Evolutionary conservation across 2,888 invertebrate species (phyloP).

Genomic region (Pristionchus fissidentatus): DNA sequence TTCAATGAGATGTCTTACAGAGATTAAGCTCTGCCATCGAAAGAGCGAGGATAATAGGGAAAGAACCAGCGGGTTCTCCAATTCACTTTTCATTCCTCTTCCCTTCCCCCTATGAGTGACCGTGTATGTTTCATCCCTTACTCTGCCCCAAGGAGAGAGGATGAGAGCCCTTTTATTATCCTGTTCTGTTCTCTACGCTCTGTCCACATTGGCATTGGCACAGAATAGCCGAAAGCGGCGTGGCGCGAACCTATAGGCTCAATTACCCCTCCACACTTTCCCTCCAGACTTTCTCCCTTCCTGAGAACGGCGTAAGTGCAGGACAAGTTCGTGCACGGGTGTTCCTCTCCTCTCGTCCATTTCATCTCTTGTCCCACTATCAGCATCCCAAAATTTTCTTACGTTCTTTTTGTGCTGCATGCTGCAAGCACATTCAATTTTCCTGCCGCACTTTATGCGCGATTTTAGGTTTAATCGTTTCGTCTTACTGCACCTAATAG

Average conservation of each 20-base stretch:
- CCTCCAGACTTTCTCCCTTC: no score
- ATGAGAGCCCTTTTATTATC: conserved; percentile 31
- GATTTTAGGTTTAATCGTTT: no score
- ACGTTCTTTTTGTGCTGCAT: no score
- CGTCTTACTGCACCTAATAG: no score
- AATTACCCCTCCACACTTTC: neutral
- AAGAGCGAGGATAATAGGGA: neutral
- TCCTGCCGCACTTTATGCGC: no score
- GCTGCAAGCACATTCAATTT: no score
- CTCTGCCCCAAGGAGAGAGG: no score
- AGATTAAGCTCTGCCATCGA: conserved; percentile 13
- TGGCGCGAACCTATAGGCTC: conserved; percentile 8
- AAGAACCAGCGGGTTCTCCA: conserved; percentile 30
- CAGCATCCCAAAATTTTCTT: no score
- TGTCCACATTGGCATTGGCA: conserved; percentile 8
- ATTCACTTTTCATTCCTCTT: conserved; percentile 32
- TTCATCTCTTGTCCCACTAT: neutral
- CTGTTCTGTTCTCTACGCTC: conserved; percentile 40
- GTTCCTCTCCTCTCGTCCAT: neutral
- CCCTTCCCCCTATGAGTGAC: neutral
- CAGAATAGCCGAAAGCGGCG: neutral
- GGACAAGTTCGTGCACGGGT: neutral
- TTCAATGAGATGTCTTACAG: neutral
- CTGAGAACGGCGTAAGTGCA: no score
- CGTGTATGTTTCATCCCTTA: conserved; percentile 38